phyloP scores from a whole-genome alignment of 2,888 invertebrate species.

The Drosophila rubida region DNA sequence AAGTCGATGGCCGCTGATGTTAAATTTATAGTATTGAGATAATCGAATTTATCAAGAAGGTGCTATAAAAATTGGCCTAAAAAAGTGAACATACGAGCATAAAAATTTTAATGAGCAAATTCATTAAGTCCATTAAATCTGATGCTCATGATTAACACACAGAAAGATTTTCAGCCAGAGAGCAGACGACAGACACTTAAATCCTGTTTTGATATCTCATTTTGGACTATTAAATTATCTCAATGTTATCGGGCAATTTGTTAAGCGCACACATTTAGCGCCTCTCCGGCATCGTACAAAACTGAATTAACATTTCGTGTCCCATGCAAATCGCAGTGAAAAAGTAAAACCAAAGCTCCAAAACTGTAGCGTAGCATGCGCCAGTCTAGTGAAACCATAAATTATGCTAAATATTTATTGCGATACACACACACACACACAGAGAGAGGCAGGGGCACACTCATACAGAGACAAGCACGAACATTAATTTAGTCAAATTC shows the following conservation, averaged over 20 bases:
- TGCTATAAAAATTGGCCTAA: constrained; percentile 20
- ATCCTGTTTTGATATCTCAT: constrained; percentile 57
- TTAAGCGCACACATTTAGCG: constrained; percentile 64
- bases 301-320: constrained; percentile 18
- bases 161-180: constrained; percentile 9
- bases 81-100: constrained; percentile 8
- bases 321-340: constrained; percentile 22
- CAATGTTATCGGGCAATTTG: constrained; percentile 70
- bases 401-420: constrained; percentile 73
- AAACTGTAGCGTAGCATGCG: constrained; percentile 39
- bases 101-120: constrained; percentile 12
- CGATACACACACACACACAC: constrained; percentile 28
- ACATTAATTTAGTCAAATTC: constrained; percentile 67
- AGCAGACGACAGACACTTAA: constrained; percentile 21
- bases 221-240: constrained; percentile 48
- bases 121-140: constrained; percentile 13
- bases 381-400: constrained; percentile 56
- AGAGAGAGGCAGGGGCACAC: constrained; percentile 16
- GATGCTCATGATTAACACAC: constrained; percentile 10
- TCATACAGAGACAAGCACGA: constrained; percentile 18
- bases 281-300: constrained; percentile 25
- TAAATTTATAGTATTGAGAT: not conserved
- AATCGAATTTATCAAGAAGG: constrained; percentile 1
- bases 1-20: not conserved
- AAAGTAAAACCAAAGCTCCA: constrained; percentile 33